Percentiles rank a stretch among this genome's conserved stretches.
These are phyloP conservation scores for Aradophagus sp. DNA, from an alignment of 1,140 invertebrate species.

Conservation along the genomic window DNA sequence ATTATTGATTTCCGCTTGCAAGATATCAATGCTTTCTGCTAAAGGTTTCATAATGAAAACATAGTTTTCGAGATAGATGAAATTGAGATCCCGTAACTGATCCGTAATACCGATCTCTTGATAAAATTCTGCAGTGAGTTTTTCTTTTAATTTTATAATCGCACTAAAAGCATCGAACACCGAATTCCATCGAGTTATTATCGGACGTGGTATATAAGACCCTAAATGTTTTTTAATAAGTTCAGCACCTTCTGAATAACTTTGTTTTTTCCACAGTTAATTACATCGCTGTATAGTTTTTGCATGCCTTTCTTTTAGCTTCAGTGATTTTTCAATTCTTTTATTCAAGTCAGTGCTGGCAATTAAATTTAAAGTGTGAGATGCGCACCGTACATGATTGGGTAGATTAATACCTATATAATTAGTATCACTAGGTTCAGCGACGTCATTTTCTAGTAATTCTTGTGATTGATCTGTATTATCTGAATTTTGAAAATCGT, in stretches of 20 bases:
- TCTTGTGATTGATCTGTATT: too few relatives aligned
- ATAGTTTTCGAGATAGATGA: constrained; percentile 22
- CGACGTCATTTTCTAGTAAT: too few relatives aligned
- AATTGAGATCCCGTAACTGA: background rate
- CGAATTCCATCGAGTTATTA: constrained; percentile 24
- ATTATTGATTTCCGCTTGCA: constrained; percentile 22
- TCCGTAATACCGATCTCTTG: constrained; percentile 10
- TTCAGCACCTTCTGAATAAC: constrained; percentile 11
- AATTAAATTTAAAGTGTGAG: constrained; percentile 27
- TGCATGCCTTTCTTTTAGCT: constrained; percentile 9
- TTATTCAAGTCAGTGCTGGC: constrained; percentile 13
- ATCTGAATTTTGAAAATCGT: too few relatives aligned
- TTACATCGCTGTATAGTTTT: constrained; percentile 19
- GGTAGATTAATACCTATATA: background rate
- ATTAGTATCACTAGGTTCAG: too few relatives aligned
- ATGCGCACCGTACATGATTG: constrained; percentile 19
- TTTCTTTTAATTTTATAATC: constrained; percentile 10
- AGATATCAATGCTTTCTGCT: constrained; percentile 9
- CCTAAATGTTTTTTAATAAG: constrained; percentile 14
- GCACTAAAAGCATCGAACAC: constrained; percentile 15
- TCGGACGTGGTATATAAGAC: constrained; percentile 10
- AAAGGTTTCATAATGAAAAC: constrained; percentile 12
- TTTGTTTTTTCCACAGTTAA: constrained; percentile 18
- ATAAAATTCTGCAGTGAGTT: constrained; percentile 11
- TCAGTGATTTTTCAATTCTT: constrained; percentile 2